Conservation (phyloP, 2,888 invertebrate species). For the Apotomis capreana region DNA sequence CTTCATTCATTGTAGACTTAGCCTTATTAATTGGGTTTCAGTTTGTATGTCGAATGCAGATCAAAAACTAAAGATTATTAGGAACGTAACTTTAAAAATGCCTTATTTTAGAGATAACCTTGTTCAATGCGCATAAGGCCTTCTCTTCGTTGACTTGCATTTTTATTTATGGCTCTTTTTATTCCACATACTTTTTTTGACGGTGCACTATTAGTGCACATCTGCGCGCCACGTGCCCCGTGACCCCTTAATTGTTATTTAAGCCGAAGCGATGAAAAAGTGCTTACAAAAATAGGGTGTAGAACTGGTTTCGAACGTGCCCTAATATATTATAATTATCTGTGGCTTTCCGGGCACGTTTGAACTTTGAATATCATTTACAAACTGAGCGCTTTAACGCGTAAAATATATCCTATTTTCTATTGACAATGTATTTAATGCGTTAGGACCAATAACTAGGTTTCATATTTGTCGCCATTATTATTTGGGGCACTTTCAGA, state of each 20-base stretch:
- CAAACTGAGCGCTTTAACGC: not conserved
- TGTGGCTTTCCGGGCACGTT: constrained; percentile 21
- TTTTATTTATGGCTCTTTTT: not conserved
- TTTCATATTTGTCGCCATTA: not conserved
- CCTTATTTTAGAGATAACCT: not conserved
- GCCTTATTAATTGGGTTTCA: constrained; percentile 37
- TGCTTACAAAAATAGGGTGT: constrained; percentile 23
- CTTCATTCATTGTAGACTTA: constrained; percentile 30
- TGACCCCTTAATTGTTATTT: constrained; percentile 44
- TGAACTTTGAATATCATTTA: constrained; percentile 22
- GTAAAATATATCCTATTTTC: too few species aligned
- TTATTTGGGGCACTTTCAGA: not conserved
- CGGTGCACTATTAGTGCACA: constrained; percentile 57
- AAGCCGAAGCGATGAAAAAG: constrained; percentile 29
- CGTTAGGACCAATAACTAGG: too few species aligned
- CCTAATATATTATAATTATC: constrained; percentile 27
- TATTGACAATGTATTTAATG: too few species aligned
- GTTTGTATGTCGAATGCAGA: constrained; percentile 16
- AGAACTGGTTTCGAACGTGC: constrained; percentile 29
- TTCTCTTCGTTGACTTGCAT: not conserved
- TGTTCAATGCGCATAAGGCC: not conserved
- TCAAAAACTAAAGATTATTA: not conserved
- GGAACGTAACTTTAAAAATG: not conserved
- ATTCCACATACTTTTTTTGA: constrained; percentile 47
- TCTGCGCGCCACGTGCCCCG: constrained; percentile 73